A percentile compares a stretch with the other conserved stretches of the same genome.
These are phyloP conservation scores for Metallyticus violacea DNA, from an alignment of 2,888 invertebrate genomes.

Conservation along the genomic window DNA sequence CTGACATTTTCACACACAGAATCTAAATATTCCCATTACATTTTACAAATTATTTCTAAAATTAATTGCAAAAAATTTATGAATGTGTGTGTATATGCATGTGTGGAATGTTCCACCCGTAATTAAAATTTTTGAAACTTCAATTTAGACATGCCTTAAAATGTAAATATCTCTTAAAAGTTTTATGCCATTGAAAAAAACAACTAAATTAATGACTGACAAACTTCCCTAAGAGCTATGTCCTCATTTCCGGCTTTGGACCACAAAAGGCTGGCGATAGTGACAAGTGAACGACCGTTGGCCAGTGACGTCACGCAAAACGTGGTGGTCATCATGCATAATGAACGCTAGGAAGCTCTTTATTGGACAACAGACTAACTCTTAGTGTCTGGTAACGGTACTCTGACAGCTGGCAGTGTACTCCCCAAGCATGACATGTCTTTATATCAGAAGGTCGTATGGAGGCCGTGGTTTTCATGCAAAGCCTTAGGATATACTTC, in stretches of 20 bases:
- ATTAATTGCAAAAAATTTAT: too few relatives aligned
- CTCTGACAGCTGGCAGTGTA: neutral
- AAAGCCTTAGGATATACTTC: too few relatives aligned
- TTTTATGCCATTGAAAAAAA: too few relatives aligned
- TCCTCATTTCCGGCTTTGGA: neutral
- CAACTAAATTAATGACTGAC: too few relatives aligned
- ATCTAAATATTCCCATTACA: too few relatives aligned
- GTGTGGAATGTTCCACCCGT: too few relatives aligned
- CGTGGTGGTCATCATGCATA: neutral
- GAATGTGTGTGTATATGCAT: too few relatives aligned
- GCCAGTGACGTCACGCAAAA: neutral
- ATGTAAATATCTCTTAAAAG: too few relatives aligned
- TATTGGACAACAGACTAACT: neutral
- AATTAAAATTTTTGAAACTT: too few relatives aligned
- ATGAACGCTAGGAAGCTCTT: neutral
- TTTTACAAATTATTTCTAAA: too few relatives aligned
- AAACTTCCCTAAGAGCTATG: neutral
- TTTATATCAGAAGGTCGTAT: neutral
- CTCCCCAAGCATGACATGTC: neutral
- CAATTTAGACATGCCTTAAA: too few relatives aligned
- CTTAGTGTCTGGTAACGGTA: neutral
- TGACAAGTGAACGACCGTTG: neutral
- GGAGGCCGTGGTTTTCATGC: neutral
- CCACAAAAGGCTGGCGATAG: neutral
- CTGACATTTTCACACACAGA: too few relatives aligned